phyloP scores from a whole-genome alignment of 2,797 vertebrate species.

The Falco rusticolus region DNA sequence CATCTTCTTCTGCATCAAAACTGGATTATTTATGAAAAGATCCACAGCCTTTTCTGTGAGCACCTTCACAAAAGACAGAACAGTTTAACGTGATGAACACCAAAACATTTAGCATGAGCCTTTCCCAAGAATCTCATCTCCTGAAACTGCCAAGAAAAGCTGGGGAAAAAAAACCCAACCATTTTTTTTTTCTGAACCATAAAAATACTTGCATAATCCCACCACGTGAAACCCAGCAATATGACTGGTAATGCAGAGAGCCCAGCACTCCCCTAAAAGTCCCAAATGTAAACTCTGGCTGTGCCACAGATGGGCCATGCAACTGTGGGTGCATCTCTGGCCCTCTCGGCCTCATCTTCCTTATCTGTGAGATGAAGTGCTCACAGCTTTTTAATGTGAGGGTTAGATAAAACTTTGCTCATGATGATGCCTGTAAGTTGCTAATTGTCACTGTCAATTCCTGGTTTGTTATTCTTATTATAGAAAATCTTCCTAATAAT shows the following conservation, averaged over 20 bases:
- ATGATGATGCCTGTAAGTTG: not conserved
- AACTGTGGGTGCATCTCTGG: not conserved
- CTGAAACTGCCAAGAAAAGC: not conserved
- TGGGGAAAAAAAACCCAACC: not conserved
- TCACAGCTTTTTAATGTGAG: not conserved
- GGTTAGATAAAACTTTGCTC: not conserved
- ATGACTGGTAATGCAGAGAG: not conserved
- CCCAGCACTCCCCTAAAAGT: not conserved
- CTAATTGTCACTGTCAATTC: not conserved
- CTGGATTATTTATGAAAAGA: not conserved
- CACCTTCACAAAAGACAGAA: not conserved
- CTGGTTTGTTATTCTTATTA: not conserved
- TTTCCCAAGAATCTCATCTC: not conserved
- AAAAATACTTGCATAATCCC: not conserved
- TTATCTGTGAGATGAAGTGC: not conserved
- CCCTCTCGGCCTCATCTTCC: not conserved
- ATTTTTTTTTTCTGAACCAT: not conserved
- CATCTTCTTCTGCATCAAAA: not conserved
- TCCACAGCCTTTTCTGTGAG: not conserved
- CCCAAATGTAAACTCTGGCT: not conserved
- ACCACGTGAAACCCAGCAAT: not conserved
- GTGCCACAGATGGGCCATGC: not conserved
- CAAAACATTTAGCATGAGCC: not conserved
- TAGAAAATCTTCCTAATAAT: not conserved
- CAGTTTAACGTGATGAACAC: not conserved